Percentiles rank a stretch among this genome's conserved stretches.
Conservation (phyloP, 1,140 invertebrate species). For the Macrotrachela quadricornifera region DNA sequence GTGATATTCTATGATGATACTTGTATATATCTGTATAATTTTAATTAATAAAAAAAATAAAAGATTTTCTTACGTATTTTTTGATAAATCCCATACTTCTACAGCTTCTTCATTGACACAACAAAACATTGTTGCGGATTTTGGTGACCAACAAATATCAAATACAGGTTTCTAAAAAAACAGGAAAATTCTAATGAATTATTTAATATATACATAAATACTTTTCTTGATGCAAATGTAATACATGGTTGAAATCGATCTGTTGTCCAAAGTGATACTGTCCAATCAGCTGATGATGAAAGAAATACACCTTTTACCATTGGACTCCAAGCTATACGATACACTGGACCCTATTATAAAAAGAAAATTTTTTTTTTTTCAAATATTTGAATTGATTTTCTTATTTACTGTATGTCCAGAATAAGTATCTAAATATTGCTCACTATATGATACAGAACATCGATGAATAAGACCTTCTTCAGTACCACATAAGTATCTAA, state of each 20-base stretch:
- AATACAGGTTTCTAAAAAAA: constrained; percentile 21
- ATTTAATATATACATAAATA: constrained; percentile 12
- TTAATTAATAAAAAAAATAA: too few species aligned
- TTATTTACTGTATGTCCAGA: constrained; percentile 16
- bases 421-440: constrained; percentile 30
- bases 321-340: constrained; percentile 27
- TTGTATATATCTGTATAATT: too few species aligned
- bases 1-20: too few species aligned
- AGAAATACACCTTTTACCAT: constrained; percentile 25
- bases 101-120: constrained; percentile 26
- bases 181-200: not conserved
- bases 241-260: constrained; percentile 22
- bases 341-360: constrained; percentile 18
- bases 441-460: constrained; percentile 31
- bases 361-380: too few species aligned
- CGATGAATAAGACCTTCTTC: constrained; percentile 30
- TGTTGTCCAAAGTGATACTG: constrained; percentile 27
- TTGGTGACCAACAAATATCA: constrained; percentile 27
- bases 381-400: too few species aligned
- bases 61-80: constrained; percentile 28
- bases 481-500: constrained; percentile 26
- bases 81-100: constrained; percentile 27
- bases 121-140: constrained; percentile 26
- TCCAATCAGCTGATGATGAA: constrained; percentile 30
- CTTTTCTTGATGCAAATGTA: constrained; percentile 23